phyloP scores from a whole-genome alignment of 2,113 vertebrate species.

The Cranoglanis bouderius region DNA sequence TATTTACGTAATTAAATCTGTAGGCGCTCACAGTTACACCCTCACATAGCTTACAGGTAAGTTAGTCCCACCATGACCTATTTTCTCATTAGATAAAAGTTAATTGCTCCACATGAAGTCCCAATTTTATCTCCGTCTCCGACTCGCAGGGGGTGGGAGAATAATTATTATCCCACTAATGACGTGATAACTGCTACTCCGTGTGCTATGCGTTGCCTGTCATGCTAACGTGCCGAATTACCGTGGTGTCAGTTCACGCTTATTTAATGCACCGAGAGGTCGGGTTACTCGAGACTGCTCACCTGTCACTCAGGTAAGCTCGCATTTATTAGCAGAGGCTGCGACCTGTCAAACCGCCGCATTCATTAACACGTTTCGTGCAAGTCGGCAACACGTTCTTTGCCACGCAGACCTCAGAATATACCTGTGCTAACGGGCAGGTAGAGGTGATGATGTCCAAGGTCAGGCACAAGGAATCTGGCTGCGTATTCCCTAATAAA shows the following conservation, averaged over 20 bases:
- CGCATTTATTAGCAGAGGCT: conserved; percentile 87
- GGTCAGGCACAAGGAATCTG: background rate
- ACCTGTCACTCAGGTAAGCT: conserved; percentile 86
- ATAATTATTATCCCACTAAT: conserved; percentile 62
- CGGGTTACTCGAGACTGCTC: conserved; percentile 74
- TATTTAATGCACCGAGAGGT: conserved; percentile 55
- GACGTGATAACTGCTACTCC: conserved; percentile 48
- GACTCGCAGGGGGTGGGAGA: conserved; percentile 22
- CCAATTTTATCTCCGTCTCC: conserved; percentile 17
- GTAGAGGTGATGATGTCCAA: conserved; percentile 53
- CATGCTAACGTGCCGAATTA: conserved; percentile 64
- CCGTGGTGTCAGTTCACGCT: conserved; percentile 41
- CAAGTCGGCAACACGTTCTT: conserved; percentile 72
- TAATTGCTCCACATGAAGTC: conserved; percentile 11
- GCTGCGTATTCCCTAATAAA: background rate
- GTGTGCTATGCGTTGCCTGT: conserved; percentile 65
- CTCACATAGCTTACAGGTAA: conserved; percentile 35
- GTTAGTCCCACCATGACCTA: conserved; percentile 12
- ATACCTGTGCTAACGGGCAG: conserved; percentile 50
- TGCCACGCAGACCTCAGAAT: conserved; percentile 58
- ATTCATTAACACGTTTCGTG: conserved; percentile 85
- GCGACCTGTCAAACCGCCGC: conserved; percentile 83
- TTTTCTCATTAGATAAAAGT: conserved; percentile 32
- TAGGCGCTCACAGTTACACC: conserved; percentile 9
- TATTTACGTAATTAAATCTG: conserved; percentile 24